Evolutionary conservation across 2,797 vertebrate genomes (phyloP), one percentile per base, ranked within the genome.

Genomic region (Falco novaeseelandiae): DNA sequence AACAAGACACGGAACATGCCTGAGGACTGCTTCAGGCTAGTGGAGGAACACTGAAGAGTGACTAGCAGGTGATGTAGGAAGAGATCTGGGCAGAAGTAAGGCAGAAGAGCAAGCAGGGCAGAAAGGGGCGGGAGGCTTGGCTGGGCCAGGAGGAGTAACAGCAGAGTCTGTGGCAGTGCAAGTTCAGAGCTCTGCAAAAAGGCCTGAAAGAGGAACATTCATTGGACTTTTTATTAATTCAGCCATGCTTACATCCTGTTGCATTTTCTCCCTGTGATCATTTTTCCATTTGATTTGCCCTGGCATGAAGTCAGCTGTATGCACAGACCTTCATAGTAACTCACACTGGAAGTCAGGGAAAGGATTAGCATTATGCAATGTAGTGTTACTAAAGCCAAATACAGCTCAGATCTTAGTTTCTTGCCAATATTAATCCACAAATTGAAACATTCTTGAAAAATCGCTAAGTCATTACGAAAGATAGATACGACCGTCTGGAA

Each of bases 371-470:
- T 70, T 84, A 32, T 17, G 58, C 5, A 7, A 25, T 1, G 9
- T 19, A 46, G 8, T 9, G 10, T 54, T 36, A 34, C 44, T 52
- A 40, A 83, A 92, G 57, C 34, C 69, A 87, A 84, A 76, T n/a
- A 79, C 59, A 92, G 63, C 67, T 90, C 57, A 71, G 14, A 63
- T 40, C 32, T 76, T 52, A 66, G 25, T n/a, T 84, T 82, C 73
- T 80, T 94, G 66, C 23, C 81, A 73, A 44, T 93, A 66, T 80
- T 83, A 91, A 87, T 73, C 63, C 59, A 63, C 30, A 32, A 80
- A 91, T 18, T 44, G 55, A 94, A 96, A 73, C 49, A 22, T 83
- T 89, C 74, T 49, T 87, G 74, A 87, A 90, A 93, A 93, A 83
- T 89, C 91, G 70, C 30, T 30, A 79, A 72, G 83, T 91, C 44